A percentile compares a stretch with the other conserved stretches of the same genome.
These are phyloP conservation scores for Sylvilagus bachmani DNA, from an alignment of 2,113 vertebrate genomes.

Conservation along the genomic window DNA sequence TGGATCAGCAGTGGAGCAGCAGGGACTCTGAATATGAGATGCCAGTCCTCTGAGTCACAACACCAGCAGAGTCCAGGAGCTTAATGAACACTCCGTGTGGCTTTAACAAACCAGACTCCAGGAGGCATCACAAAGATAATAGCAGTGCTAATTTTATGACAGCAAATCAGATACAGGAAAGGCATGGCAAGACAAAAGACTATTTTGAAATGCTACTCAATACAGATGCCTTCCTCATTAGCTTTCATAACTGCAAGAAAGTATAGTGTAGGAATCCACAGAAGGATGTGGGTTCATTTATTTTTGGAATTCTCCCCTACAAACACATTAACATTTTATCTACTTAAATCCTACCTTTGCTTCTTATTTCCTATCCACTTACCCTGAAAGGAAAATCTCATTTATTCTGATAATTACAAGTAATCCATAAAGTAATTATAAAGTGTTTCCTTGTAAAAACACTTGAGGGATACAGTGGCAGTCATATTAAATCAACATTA, in stretches of 20 bases:
- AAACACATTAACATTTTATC: conserved; percentile 76
- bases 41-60: too few relatives aligned
- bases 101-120: conserved; percentile 68
- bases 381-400: conserved; percentile 65
- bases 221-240: conserved; percentile 67
- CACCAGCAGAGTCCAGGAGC: background rate
- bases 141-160: conserved; percentile 56
- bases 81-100: background rate
- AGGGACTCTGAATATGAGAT: too few relatives aligned
- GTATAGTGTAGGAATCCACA: conserved; percentile 61
- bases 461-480: background rate
- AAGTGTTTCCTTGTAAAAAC: conserved; percentile 48
- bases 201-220: conserved; percentile 81
- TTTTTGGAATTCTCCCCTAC: conserved; percentile 60
- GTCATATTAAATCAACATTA: conserved; percentile 61
- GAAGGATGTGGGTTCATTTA: conserved; percentile 54
- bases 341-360: conserved; percentile 56
- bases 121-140: conserved; percentile 43
- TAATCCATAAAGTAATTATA: conserved; percentile 52
- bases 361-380: conserved; percentile 62
- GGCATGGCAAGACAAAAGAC: conserved; percentile 53
- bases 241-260: conserved; percentile 50
- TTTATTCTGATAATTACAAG: conserved; percentile 66
- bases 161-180: conserved; percentile 30
- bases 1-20: too few relatives aligned